phyloP scores from a whole-genome alignment of 2,113 vertebrate genomes.

The Anhinga rufa region DNA sequence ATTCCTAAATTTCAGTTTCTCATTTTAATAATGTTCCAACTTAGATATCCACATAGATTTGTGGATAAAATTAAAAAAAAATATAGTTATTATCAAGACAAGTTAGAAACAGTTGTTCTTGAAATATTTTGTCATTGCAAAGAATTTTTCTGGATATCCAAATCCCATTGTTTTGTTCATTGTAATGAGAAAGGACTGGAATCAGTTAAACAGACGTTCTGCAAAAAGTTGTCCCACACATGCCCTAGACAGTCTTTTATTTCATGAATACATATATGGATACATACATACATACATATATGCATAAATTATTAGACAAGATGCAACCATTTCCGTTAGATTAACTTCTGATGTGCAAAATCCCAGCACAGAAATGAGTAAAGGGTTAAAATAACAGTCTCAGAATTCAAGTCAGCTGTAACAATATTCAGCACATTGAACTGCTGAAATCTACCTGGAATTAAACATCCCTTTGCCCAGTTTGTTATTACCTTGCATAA shows the following conservation, averaged over 20 bases:
- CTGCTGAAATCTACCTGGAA: conserved; percentile 37
- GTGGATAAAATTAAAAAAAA: neutral
- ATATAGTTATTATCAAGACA: neutral
- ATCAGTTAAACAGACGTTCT: neutral
- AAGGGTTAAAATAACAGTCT: conserved; percentile 61
- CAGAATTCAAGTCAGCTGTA: conserved; percentile 54
- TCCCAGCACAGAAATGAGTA: neutral
- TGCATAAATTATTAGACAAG: neutral
- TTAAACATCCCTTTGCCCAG: conserved; percentile 38
- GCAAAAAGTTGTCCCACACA: neutral
- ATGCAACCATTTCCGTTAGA: neutral
- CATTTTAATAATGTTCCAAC: neutral
- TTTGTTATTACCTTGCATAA: conserved; percentile 15
- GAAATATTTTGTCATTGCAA: neutral
- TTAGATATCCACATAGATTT: neutral
- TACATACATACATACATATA: neutral
- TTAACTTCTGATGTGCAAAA: neutral
- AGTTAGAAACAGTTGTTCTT: neutral
- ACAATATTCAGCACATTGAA: conserved; percentile 35
- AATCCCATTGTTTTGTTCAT: neutral
- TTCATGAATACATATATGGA: neutral
- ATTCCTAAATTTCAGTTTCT: neutral
- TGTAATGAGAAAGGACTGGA: neutral
- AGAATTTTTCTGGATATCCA: neutral
- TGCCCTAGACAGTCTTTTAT: neutral